Conservation (phyloP, 2,113 vertebrate species). For the Chionomys nivalis region DNA sequence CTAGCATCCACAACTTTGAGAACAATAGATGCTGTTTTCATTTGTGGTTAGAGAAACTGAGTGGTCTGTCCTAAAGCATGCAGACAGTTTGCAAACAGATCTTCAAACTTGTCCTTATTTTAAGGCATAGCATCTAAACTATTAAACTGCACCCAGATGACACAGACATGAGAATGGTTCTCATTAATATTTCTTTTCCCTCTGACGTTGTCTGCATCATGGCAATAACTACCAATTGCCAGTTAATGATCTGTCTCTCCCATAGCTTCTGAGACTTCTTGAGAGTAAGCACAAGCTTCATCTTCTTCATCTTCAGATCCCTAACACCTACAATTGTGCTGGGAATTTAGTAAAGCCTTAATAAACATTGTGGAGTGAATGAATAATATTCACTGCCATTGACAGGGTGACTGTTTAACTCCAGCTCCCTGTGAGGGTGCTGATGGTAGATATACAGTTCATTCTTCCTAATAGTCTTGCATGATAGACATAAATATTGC, state of each 20-base stretch:
- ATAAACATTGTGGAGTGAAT: not conserved
- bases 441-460: not conserved
- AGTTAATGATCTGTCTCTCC: not conserved
- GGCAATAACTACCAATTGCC: not conserved
- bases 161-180: not conserved
- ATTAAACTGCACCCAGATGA: not conserved
- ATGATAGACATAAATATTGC: not conserved
- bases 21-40: not conserved
- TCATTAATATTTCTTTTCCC: not conserved
- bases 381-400: not conserved
- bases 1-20: not conserved
- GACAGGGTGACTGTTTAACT: not conserved
- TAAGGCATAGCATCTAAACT: not conserved
- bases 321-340: not conserved
- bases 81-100: not conserved
- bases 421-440: rapidly evolving
- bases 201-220: not conserved
- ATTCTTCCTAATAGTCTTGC: not conserved
- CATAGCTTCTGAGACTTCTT: not conserved
- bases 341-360: not conserved
- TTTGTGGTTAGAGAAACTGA: not conserved
- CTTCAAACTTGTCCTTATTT: not conserved
- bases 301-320: no score
- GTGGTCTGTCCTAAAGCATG: not conserved
- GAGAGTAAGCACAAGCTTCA: not conserved